phyloP scores from a whole-genome alignment of 2,113 vertebrate species.

The Hyperopisus bebe region DNA sequence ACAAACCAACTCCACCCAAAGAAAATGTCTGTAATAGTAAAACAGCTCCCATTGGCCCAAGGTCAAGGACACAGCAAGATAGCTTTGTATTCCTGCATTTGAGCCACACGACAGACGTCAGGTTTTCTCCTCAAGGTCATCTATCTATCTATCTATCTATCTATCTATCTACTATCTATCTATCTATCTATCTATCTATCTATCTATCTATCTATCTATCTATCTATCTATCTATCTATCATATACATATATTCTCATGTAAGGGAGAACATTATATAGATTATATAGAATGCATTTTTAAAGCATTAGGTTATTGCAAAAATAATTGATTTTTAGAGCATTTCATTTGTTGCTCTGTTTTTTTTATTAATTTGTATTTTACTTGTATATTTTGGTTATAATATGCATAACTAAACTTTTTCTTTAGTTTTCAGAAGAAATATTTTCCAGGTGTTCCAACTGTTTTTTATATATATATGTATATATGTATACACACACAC shows the following conservation, averaged over 20 bases:
- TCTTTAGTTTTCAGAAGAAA: not conserved
- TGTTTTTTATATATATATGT: too few relatives aligned
- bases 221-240: too few relatives aligned
- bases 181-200: too few relatives aligned
- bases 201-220: too few relatives aligned
- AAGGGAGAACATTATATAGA: not conserved
- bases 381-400: not conserved
- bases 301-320: not conserved
- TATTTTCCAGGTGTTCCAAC: not conserved
- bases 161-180: too few relatives aligned
- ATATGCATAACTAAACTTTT: not conserved
- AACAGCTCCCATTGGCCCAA: not conserved
- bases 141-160: too few relatives aligned
- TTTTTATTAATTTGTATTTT: not conserved
- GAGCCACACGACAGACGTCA: not conserved
- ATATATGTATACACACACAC: too few relatives aligned
- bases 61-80: constrained; percentile 2
- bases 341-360: not conserved
- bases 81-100: not conserved
- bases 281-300: not conserved
- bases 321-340: not conserved
- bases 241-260: not conserved
- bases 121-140: constrained; percentile 15
- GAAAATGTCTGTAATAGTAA: not conserved
- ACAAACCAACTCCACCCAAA: not conserved